phyloP scores from a whole-genome alignment of 2,888 invertebrate species.

The Tethea ocularis region DNA sequence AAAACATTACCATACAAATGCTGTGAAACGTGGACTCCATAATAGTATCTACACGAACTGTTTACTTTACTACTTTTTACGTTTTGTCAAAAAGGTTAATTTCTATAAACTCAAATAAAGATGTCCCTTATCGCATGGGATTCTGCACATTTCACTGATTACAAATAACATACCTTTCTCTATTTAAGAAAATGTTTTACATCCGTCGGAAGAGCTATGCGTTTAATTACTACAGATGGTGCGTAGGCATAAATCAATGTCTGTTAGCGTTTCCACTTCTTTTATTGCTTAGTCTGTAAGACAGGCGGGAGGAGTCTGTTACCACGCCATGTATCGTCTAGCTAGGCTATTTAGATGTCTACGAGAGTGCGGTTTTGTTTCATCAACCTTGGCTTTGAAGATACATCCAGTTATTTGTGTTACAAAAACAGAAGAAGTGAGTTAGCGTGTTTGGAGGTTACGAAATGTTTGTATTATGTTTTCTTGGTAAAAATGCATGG shows the following conservation, averaged over 20 bases:
- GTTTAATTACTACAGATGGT: not conserved
- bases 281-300: slow-evolving; percentile 21
- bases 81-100: not conserved
- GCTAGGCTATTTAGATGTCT: slow-evolving; percentile 4
- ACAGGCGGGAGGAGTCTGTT: slow-evolving; percentile 17
- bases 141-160: not conserved
- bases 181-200: not conserved
- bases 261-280: slow-evolving; percentile 19
- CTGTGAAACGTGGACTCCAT: not conserved
- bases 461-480: slow-evolving; percentile 23
- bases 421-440: slow-evolving; percentile 31
- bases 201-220: not conserved
- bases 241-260: slow-evolving; percentile 26
- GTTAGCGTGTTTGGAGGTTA: slow-evolving; percentile 23
- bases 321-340: slow-evolving; percentile 21
- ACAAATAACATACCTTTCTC: not conserved
- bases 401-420: slow-evolving; percentile 29
- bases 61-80: not conserved
- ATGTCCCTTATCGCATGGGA: not conserved
- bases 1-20: not conserved
- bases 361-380: slow-evolving; percentile 24
- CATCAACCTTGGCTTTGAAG: slow-evolving; percentile 48
- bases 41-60: not conserved
- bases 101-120: not conserved
- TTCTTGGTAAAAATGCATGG: slow-evolving; percentile 4